phyloP scores from a whole-genome alignment of 2,113 vertebrate genomes.

The Aleadryas rufinucha region DNA sequence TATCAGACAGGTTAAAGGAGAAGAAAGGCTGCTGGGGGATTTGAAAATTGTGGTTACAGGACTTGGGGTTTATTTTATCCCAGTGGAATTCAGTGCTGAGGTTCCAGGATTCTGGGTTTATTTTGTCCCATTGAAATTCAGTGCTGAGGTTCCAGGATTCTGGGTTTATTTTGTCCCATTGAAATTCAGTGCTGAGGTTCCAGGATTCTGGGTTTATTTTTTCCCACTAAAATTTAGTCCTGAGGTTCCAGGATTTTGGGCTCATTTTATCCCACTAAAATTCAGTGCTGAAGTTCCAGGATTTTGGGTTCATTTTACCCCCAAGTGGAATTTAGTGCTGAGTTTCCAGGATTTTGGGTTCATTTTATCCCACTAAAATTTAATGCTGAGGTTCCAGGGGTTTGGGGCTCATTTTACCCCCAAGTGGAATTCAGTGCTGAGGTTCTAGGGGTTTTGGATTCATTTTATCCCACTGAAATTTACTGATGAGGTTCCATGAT shows the following conservation, averaged over 20 bases:
- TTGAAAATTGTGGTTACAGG: neutral
- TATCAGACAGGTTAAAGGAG: neutral
- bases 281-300: neutral
- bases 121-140: neutral
- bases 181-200: neutral
- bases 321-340: accelerated
- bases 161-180: neutral
- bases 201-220: neutral
- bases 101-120: neutral
- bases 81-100: neutral
- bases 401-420: neutral
- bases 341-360: neutral
- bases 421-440: accelerated
- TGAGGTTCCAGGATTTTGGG: neutral
- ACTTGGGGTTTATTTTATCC: neutral
- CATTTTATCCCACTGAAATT: neutral
- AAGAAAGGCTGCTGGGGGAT: neutral
- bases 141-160: accelerated
- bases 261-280: neutral
- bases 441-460: accelerated
- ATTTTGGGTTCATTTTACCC: neutral
- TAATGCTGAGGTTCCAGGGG: accelerated
- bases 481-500: accelerated
- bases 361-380: neutral
- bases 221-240: accelerated